Percentiles rank a stretch among this genome's conserved stretches.
phyloP scores from a whole-genome alignment of 2,888 invertebrate genomes.

The Siphonodentalium dalli region DNA sequence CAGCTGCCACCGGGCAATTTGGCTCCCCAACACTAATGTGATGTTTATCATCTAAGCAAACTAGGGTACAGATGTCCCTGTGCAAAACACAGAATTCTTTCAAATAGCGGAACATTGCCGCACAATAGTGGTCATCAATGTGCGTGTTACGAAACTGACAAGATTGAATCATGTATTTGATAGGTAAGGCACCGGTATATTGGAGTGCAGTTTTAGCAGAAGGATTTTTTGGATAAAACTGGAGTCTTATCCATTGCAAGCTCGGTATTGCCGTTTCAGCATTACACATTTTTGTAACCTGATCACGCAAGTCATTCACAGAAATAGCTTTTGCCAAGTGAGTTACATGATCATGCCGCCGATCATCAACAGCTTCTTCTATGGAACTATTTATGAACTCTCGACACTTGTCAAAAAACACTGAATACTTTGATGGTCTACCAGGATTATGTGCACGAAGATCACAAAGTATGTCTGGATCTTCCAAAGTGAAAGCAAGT shows the following conservation, averaged over 20 bases:
- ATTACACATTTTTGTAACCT: slow-evolving; percentile 6
- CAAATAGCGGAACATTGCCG: slow-evolving; percentile 3
- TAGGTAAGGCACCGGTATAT: slow-evolving; percentile 17
- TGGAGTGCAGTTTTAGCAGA: slow-evolving; percentile 10
- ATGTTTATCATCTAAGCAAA: slow-evolving; percentile 17
- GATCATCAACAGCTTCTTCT: slow-evolving; percentile 11
- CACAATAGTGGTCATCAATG: slow-evolving; percentile 9
- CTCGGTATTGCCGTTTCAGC: slow-evolving; percentile 9
- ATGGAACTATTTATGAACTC: slow-evolving; percentile 3
- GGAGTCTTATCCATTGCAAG: slow-evolving; percentile 15
- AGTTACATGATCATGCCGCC: slow-evolving; percentile 4
- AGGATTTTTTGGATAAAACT: slow-evolving; percentile 22
- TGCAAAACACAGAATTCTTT: slow-evolving; percentile 8
- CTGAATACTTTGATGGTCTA: slow-evolving; percentile 10
- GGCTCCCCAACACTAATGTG: slow-evolving; percentile 18
- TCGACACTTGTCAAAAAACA: slow-evolving; percentile 9
- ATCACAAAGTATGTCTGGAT: slow-evolving; percentile 14
- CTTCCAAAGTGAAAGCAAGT: no score
- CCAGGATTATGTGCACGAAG: slow-evolving; percentile 5
- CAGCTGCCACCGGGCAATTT: slow-evolving; percentile 11
- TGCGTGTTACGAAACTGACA: slow-evolving; percentile 12
- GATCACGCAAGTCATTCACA: slow-evolving; percentile 6
- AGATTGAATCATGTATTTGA: slow-evolving; percentile 21
- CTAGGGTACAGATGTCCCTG: not conserved
- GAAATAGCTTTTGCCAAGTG: slow-evolving; percentile 12